Conservation (phyloP, 2,888 invertebrate genomes). For the Lapara coniferarum region DNA sequence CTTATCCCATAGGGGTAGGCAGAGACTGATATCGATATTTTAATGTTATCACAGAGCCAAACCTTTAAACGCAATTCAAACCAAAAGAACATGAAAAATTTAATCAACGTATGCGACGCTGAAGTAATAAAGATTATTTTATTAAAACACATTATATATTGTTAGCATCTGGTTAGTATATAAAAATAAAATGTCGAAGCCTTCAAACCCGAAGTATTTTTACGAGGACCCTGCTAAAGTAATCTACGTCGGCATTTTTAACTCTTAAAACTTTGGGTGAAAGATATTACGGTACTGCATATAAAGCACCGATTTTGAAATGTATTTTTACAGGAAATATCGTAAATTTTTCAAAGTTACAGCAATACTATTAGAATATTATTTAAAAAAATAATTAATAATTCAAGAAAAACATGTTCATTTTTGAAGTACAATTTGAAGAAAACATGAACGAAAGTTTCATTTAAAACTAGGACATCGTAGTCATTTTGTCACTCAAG, state of each 20-base stretch:
- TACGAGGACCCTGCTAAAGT: neutral
- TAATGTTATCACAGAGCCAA: neutral
- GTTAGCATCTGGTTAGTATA: neutral
- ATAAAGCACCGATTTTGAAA: neutral
- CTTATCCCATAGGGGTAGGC: no score
- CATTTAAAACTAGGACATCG: neutral
- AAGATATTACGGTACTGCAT: neutral
- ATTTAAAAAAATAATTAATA: no score
- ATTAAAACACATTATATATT: neutral
- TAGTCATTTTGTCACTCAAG: neutral
- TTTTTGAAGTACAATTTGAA: neutral
- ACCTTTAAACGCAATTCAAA: neutral
- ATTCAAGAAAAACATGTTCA: neutral
- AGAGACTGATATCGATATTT: no score
- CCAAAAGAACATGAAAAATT: neutral
- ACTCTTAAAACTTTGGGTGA: neutral
- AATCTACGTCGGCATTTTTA: neutral
- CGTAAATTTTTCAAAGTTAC: no score
- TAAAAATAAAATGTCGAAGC: conserved; percentile 1
- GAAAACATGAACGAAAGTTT: neutral
- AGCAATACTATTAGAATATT: no score
- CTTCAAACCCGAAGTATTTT: neutral
- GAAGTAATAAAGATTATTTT: neutral
- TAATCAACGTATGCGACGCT: neutral
- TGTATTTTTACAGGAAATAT: neutral